These are phyloP conservation scores for Eulacestoma nigropectus DNA, from an alignment of 2,113 vertebrate genomes.

Conservation along the genomic window DNA sequence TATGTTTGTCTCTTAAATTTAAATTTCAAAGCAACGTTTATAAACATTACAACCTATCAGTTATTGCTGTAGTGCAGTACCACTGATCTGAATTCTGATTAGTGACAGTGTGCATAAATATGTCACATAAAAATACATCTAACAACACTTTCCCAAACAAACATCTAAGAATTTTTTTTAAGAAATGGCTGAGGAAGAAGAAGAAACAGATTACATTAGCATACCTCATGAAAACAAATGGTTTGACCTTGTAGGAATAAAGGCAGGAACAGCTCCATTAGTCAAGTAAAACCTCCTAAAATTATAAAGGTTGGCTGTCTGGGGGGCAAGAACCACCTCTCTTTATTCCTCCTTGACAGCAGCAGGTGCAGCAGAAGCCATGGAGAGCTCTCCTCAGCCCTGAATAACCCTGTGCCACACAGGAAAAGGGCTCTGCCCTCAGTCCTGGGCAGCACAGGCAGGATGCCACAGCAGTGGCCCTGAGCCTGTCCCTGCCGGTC, in stretches of 20 bases:
- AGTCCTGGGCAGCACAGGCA: rapidly evolving
- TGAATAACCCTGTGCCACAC: rapidly evolving
- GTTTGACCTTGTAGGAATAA: neutral
- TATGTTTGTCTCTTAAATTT: constrained; percentile 30
- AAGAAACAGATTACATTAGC: neutral
- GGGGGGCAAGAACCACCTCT: neutral
- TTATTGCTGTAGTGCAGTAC: neutral
- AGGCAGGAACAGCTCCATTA: neutral
- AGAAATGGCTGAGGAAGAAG: neutral
- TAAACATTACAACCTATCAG: neutral
- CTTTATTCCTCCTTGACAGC: neutral
- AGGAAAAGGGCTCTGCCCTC: neutral
- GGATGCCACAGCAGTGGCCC: rapidly evolving
- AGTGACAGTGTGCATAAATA: neutral
- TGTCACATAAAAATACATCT: neutral
- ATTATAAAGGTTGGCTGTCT: neutral
- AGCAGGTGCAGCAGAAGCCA: neutral
- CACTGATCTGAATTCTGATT: constrained; percentile 11
- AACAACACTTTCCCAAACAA: neutral
- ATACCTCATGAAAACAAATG: neutral
- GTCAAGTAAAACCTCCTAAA: neutral
- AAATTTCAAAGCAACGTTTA: neutral
- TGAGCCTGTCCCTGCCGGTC: neutral
- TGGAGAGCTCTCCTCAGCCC: neutral
- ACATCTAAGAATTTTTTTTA: neutral